Base-by-base conservation (phyloP, 2,888 invertebrate species). In the Drosophila parthenogenetica region DNA sequence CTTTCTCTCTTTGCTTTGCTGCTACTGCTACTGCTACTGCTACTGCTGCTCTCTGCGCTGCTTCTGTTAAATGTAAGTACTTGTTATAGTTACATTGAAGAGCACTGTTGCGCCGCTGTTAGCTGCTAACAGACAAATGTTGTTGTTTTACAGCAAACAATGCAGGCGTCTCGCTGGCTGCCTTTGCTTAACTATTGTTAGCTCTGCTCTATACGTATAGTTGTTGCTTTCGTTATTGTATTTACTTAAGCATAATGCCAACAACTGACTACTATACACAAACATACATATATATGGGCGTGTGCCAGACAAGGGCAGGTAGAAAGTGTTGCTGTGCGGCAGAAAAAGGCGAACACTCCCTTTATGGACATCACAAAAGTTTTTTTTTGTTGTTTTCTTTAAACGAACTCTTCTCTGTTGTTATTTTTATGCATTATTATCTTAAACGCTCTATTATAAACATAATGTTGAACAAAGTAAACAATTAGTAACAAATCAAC, bases 21-120 rank as follows among this genome's bases (percentile, higher is more conserved):
- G 3, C 8, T 43, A 29, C 45, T 45, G 22, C 35, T 29, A 25
- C 55, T 61, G 3, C 8, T 43, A 29, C 45, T 45, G 22, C 35
- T 29, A 25, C 45, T 25, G 22, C 46, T 46, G 29, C 53, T 50
- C 49, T 59, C 63, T 51, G 65, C 62, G 60, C 65, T 60, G 64
- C 51, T 67, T 16, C 65, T 73, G 58, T 65, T 60, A 59, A 22
- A 43, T 8, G 49, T 17, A 32, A 49, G 35, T 43, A 32, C 8
- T 32, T 58, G 43, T 48, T 51, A 48, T 62, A 43, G 50, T 78
- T 69, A 62, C 74, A 76, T 51, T 42, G 54, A 45, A 55, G 37
- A 19, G 55, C 37, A 50, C 74, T 78, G 79, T 74, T 77, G 79
- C 74, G 78, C 48, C 64, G 74, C 75, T 75, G 78, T 77, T 78